phyloP scores from a whole-genome alignment of 2,113 vertebrate species.

The Calidris pugnax region DNA sequence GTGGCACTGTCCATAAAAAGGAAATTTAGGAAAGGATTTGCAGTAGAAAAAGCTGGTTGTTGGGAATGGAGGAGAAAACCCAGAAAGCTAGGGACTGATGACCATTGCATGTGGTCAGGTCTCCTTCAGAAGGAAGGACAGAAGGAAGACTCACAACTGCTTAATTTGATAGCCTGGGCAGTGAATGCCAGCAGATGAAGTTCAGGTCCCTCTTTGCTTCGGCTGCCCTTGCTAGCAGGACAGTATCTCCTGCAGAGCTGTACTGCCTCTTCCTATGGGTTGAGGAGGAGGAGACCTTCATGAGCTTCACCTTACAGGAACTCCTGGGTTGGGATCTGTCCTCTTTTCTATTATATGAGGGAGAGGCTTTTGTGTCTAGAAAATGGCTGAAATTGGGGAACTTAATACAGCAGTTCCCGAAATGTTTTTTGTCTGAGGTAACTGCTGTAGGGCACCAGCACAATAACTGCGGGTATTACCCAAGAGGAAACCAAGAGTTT shows the following conservation, averaged over 20 bases:
- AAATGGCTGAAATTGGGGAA: background rate
- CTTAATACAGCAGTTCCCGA: background rate
- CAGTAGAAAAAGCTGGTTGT: background rate
- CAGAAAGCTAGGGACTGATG: background rate
- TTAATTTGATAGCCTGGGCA: background rate
- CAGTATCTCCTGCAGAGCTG: background rate
- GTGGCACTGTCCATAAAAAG: background rate
- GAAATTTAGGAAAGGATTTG: background rate
- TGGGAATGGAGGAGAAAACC: background rate
- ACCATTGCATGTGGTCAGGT: accelerated
- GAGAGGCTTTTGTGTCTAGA: background rate
- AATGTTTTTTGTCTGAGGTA: background rate
- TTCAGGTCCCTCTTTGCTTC: background rate
- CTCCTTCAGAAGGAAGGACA: background rate
- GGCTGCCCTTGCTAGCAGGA: background rate
- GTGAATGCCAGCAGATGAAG: background rate
- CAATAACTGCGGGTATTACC: background rate
- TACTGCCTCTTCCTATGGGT: background rate
- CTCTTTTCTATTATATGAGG: background rate
- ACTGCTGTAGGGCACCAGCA: background rate
- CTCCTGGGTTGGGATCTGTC: background rate
- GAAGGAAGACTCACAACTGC: background rate
- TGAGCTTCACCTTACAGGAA: background rate
- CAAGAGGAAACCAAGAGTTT: background rate
- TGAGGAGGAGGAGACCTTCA: background rate